A percentile compares a stretch with the other conserved stretches of the same genome.
Evolutionary conservation across 2,888 invertebrate species (phyloP).

Genomic region (Eupsilia transversa): DNA sequence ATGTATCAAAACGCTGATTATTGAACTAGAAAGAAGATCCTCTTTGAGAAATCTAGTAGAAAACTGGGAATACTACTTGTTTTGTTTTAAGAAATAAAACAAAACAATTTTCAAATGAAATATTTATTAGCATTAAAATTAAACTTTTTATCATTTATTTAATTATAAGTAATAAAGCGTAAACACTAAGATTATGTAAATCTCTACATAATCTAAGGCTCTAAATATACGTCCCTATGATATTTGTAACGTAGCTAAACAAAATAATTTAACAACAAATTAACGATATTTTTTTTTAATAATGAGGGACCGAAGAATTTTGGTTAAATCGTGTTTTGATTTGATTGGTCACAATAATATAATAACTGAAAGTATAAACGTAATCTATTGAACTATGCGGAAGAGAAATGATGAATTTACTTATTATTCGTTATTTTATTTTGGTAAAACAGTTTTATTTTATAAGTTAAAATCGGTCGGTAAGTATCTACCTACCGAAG

Average conservation of each 20-base stretch:
- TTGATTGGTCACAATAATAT: neutral
- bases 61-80: too few species aligned
- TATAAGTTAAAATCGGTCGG: neutral
- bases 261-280: too few species aligned
- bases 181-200: constrained; percentile 13
- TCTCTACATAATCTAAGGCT: constrained; percentile 19
- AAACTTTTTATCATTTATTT: constrained; percentile 12
- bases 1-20: neutral
- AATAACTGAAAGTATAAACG: neutral
- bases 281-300: too few species aligned
- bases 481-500: neutral
- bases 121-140: constrained; percentile 39
- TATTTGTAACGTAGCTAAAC: neutral
- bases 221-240: neutral
- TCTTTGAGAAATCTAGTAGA: neutral
- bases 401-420: neutral
- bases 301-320: neutral
- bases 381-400: neutral
- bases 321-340: neutral
- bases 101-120: constrained; percentile 28
- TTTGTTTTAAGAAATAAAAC: constrained; percentile 18
- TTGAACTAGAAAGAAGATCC: neutral
- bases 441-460: too few species aligned
- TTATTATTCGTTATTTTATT: neutral
- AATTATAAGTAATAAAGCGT: constrained; percentile 35